phyloP scores from a whole-genome alignment of 2,113 vertebrate species.

The Galemys pyrenaicus region DNA sequence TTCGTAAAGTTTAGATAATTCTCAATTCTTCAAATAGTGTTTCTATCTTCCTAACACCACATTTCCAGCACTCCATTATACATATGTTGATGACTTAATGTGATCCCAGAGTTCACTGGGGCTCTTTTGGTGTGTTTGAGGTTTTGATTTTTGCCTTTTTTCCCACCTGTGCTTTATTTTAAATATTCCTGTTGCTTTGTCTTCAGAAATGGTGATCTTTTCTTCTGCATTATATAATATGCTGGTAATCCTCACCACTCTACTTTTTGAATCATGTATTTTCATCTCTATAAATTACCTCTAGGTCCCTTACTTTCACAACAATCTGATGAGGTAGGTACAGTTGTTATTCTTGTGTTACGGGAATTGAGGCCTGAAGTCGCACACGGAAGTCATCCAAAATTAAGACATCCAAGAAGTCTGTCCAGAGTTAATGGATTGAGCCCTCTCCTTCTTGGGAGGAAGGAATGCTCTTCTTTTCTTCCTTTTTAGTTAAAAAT shows the following conservation, averaged over 20 bases:
- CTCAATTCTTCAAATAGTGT: constrained; percentile 13
- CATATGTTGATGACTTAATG: background rate
- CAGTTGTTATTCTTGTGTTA: background rate
- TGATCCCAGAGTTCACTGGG: background rate
- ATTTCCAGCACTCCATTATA: background rate
- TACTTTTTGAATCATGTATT: background rate
- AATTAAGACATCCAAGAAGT: background rate
- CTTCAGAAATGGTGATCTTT: background rate
- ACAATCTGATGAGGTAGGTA: background rate
- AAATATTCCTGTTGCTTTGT: background rate
- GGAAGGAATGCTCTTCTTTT: background rate
- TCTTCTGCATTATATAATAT: background rate
- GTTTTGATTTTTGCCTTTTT: background rate
- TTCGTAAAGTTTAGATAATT: constrained; percentile 31
- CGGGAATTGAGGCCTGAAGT: background rate
- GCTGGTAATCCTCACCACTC: background rate
- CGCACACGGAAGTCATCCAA: background rate
- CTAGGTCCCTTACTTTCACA: background rate
- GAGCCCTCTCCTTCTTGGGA: background rate
- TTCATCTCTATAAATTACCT: too few species aligned
- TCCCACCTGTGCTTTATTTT: constrained; percentile 1
- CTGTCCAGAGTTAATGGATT: background rate
- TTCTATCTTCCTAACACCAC: background rate
- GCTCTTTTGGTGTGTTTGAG: background rate
- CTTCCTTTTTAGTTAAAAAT: background rate